Conservation (phyloP, 2,797 vertebrate genomes). For the Channa striata region DNA sequence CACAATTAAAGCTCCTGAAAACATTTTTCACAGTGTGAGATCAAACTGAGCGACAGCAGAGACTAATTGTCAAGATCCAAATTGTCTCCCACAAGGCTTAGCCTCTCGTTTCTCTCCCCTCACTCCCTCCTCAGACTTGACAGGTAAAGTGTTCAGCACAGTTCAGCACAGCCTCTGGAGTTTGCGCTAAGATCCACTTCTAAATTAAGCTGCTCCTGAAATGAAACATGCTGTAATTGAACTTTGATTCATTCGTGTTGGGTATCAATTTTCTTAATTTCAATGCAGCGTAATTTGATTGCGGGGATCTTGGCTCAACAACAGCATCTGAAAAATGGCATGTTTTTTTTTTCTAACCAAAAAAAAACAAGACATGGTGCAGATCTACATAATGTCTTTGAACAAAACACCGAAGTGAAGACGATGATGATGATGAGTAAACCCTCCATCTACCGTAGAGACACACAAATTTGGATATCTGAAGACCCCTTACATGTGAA, state of each 20-base stretch:
- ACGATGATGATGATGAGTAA: not conserved
- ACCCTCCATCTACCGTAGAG: not conserved
- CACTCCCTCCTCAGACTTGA: conserved; percentile 41
- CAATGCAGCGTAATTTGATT: conserved; percentile 70
- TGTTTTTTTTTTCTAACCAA: conserved; percentile 11
- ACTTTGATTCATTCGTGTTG: conserved; percentile 73
- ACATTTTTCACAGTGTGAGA: conserved; percentile 70
- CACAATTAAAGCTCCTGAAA: conserved; percentile 73
- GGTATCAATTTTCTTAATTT: conserved; percentile 71
- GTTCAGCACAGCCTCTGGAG: conserved; percentile 57
- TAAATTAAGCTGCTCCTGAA: conserved; percentile 74
- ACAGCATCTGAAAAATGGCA: conserved; percentile 36
- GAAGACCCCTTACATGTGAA: conserved; percentile 5
- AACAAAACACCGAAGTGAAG: not conserved
- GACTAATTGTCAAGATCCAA: conserved; percentile 72
- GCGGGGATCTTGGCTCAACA: conserved; percentile 46
- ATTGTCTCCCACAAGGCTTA: conserved; percentile 68
- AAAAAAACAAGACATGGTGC: not conserved
- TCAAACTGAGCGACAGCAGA: conserved; percentile 71
- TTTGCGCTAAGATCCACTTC: conserved; percentile 51
- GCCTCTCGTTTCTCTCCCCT: conserved; percentile 33
- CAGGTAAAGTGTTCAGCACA: conserved; percentile 63
- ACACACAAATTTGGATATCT: not conserved
- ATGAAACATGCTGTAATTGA: conserved; percentile 72
- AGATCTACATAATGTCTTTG: not conserved